These are phyloP conservation scores for Oryzias melastigma DNA, from an alignment of 2,113 vertebrate species.

Conservation along the genomic window DNA sequence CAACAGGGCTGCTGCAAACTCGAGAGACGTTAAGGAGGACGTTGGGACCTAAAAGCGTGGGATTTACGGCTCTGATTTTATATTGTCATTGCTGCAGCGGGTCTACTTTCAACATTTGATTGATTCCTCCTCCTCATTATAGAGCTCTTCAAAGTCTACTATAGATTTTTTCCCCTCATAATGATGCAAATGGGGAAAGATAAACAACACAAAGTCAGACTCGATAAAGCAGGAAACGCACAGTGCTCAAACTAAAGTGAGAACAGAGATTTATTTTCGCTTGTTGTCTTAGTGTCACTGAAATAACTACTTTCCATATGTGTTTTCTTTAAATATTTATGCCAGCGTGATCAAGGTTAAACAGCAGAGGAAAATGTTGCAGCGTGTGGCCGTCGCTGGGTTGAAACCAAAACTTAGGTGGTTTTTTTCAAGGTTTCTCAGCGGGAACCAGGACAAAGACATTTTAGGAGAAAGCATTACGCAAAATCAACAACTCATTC, in stretches of 20 bases:
- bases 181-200: constrained; percentile 67
- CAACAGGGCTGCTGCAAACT: constrained; percentile 51
- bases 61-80: constrained; percentile 64
- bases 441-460: constrained; percentile 40
- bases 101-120: constrained; percentile 65
- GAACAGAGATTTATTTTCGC: constrained; percentile 24
- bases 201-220: constrained; percentile 67
- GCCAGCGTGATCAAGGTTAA: constrained; percentile 44
- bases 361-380: constrained; percentile 35
- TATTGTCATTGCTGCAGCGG: constrained; percentile 59
- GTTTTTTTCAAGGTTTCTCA: constrained; percentile 46
- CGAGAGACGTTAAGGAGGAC: constrained; percentile 61
- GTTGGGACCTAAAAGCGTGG: constrained; percentile 58
- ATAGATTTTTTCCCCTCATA: constrained; percentile 54
- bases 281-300: constrained; percentile 24
- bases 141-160: constrained; percentile 63
- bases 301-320: constrained; percentile 34
- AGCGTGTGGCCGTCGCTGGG: neutral
- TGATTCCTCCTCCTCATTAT: constrained; percentile 69
- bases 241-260: constrained; percentile 44
- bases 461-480: constrained; percentile 25
- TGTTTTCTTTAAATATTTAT: constrained; percentile 48
- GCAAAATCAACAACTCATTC: constrained; percentile 52
- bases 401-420: constrained; percentile 28
- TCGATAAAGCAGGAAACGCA: constrained; percentile 46